phyloP scores from a whole-genome alignment of 2,888 invertebrate species.

The Megamerina dolium region DNA sequence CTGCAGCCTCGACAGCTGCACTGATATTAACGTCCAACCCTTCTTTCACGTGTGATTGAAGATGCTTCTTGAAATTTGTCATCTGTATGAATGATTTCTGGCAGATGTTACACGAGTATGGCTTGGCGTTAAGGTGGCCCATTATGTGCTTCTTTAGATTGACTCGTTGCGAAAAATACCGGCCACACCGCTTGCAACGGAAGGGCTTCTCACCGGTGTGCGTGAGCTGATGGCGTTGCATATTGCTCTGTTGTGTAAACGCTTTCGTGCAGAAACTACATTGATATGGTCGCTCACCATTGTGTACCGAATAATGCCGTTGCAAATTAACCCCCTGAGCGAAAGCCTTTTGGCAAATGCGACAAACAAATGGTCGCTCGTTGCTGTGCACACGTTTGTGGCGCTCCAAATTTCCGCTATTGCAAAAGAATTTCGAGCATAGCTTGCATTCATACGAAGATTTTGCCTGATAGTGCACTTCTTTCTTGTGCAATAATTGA shows the following conservation, averaged over 20 bases:
- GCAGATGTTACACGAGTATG: slow-evolving; percentile 43
- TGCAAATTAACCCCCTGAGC: slow-evolving; percentile 46
- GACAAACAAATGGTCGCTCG: slow-evolving; percentile 44
- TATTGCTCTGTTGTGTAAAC: slow-evolving; percentile 47
- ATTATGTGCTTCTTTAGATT: slow-evolving; percentile 49
- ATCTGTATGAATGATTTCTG: slow-evolving; percentile 46
- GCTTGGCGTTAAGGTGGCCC: slow-evolving; percentile 46
- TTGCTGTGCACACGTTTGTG: slow-evolving; percentile 49
- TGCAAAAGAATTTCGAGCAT: slow-evolving; percentile 46
- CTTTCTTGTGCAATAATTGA: slow-evolving; percentile 44
- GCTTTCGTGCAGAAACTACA: slow-evolving; percentile 45
- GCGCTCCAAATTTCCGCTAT: slow-evolving; percentile 46
- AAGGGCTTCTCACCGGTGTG: slow-evolving; percentile 49
- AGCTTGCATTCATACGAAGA: slow-evolving; percentile 45
- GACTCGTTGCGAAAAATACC: slow-evolving; percentile 46
- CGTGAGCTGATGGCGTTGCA: slow-evolving; percentile 47
- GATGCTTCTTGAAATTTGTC: slow-evolving; percentile 45
- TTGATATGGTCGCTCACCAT: slow-evolving; percentile 45
- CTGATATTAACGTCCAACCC: slow-evolving; percentile 36
- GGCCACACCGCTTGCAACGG: slow-evolving; percentile 45
- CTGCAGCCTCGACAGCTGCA: slow-evolving; percentile 33
- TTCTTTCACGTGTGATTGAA: slow-evolving; percentile 40
- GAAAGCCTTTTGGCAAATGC: slow-evolving; percentile 43
- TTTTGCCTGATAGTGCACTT: slow-evolving; percentile 45
- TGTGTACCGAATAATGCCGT: slow-evolving; percentile 47